Evolutionary conservation across 2,113 vertebrate species (phyloP), one percentile per base, ranked within the genome.

Genomic region (Rhodinocichla rosea): DNA sequence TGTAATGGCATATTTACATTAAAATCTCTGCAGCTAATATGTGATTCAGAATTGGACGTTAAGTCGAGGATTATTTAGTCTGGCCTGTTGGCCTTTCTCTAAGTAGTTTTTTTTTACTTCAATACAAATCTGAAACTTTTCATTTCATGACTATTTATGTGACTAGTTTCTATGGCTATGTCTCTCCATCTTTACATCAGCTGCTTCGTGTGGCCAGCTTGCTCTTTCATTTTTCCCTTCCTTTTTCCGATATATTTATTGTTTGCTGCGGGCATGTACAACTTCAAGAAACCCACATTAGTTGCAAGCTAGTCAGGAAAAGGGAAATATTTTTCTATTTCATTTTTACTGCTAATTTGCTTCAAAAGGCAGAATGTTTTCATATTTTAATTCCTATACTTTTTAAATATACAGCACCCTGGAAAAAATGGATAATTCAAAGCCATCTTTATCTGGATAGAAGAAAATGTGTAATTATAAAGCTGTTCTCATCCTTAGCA

Each of bases 1-100:
- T 98, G 98, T 99, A 99, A 99, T 99, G 99, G 99, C 99, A 99
- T 99, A 99, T 99, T 99, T 99, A 99, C 99, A 99, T 99, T 99
- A 99, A 99, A 99, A 99, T 98, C 99, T 99, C 98, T 98, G 98
- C 98, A 98, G 98, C 98, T 99, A 99, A 99, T 99, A 99, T 99
- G 98, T 98, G 99, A 99, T 99, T 99, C 98, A 99, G 99, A 99
- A 99, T 98, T 98, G 98, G 98, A 99, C 98, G 98, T 98, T 99
- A 99, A 99, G 99, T 99, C 98, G 98, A 99, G 99, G 99, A 99
- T 99, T 99, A 99, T 99, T 99, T 99, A 99, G 99, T 99, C 98
- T 99, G 99, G 99, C 99, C 99, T 99, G 98, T 97, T 99, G 99
- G 98, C 99, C 99, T 99, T 98, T 98, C 97, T 98, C 98, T 99